Evolutionary conservation across 2,797 vertebrate genomes (phyloP).

Genomic region (Choloepus didactylus): DNA sequence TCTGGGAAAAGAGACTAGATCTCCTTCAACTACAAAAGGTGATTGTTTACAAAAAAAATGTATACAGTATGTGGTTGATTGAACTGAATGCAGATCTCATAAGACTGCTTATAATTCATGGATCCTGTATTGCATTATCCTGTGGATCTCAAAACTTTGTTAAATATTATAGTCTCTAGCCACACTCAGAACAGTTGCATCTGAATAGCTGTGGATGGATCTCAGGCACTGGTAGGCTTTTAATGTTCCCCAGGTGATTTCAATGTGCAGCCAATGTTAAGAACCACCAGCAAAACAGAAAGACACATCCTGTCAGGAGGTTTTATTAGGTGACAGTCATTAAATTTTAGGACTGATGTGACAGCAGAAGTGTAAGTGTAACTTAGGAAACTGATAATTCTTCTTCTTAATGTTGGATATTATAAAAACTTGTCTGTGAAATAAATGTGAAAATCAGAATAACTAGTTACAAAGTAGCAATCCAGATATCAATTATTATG

Average conservation of each 20-base stretch:
- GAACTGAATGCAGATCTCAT: background rate
- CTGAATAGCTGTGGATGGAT: background rate
- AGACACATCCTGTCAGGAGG: background rate
- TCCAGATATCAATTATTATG: background rate
- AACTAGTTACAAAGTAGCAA: background rate
- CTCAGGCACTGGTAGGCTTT: background rate
- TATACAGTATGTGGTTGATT: background rate
- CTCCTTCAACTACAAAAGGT: slow-evolving; percentile 60
- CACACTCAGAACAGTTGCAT: background rate
- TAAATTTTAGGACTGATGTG: slow-evolving; percentile 36
- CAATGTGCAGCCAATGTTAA: background rate
- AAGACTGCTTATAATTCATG: background rate
- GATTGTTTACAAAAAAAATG: background rate
- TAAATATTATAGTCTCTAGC: background rate
- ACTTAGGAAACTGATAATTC: background rate
- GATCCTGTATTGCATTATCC: background rate
- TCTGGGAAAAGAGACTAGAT: slow-evolving; percentile 63
- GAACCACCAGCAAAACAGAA: background rate
- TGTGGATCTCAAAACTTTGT: background rate
- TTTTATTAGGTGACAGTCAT: slow-evolving; percentile 16
- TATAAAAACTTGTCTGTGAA: background rate
- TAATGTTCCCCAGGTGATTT: slow-evolving; percentile 14
- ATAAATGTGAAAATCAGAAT: background rate
- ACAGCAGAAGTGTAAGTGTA: background rate
- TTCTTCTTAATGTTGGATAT: background rate